These are phyloP conservation scores for Bombus turneri DNA, from an alignment of 1,140 invertebrate genomes.

Conservation along the genomic window DNA sequence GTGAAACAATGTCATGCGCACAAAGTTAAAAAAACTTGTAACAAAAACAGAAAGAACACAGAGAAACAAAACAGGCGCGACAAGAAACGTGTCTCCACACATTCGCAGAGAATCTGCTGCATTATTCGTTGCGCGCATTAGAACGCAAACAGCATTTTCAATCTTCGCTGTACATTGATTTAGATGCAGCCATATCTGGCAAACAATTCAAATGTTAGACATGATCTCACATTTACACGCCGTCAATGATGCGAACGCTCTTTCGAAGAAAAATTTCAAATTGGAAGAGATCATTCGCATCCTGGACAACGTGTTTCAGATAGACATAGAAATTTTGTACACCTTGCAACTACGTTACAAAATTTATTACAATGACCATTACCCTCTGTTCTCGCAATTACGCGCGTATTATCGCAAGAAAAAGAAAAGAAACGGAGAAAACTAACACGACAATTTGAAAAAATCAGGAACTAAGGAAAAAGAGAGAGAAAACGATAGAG, in stretches of 20 bases:
- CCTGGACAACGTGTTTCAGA: slow-evolving; percentile 27
- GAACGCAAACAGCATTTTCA: slow-evolving; percentile 58
- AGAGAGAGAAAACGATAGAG: background rate
- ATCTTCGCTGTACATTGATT: slow-evolving; percentile 67
- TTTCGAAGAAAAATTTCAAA: background rate
- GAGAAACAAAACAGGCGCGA: slow-evolving; percentile 47
- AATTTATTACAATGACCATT: slow-evolving; percentile 19
- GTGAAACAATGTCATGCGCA: slow-evolving; percentile 55
- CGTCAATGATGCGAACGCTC: slow-evolving; percentile 24
- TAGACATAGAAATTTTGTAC: slow-evolving; percentile 17
- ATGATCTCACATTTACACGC: slow-evolving; percentile 25
- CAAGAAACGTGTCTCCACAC: slow-evolving; percentile 56
- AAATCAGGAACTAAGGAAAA: slow-evolving; percentile 2
- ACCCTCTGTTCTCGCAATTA: slow-evolving; percentile 13
- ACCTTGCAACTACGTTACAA: slow-evolving; percentile 45
- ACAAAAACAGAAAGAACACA: slow-evolving; percentile 50
- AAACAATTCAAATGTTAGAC: slow-evolving; percentile 73
- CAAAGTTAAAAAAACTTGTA: slow-evolving; percentile 48
- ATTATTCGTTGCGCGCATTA: slow-evolving; percentile 56
- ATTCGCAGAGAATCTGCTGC: slow-evolving; percentile 57
- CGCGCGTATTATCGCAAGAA: slow-evolving; percentile 4
- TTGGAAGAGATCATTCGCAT: background rate
- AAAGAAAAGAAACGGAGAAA: slow-evolving; percentile 18
- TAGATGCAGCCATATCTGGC: slow-evolving; percentile 75
- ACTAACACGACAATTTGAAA: slow-evolving; percentile 26